Percentiles rank a stretch among this genome's conserved stretches.
These are phyloP conservation scores for Tipula confusa DNA, from an alignment of 2,888 invertebrate species.

Conservation along the genomic window DNA sequence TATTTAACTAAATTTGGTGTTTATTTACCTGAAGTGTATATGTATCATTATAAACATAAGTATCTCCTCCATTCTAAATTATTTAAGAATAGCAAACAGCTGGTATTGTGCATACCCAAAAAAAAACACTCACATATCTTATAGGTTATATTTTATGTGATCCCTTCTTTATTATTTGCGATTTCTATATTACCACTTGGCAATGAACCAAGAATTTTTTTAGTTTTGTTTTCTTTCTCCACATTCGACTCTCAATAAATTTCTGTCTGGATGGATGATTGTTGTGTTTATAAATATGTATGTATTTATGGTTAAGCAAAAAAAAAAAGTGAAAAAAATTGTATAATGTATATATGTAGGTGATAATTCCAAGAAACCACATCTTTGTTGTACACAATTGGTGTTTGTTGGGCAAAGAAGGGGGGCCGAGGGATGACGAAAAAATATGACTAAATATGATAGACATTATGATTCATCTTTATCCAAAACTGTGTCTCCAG, in stretches of 20 bases:
- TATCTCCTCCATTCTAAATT: neutral
- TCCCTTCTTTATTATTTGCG: neutral
- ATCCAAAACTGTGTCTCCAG: neutral
- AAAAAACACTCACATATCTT: no score
- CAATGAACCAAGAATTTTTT: constrained; percentile 15
- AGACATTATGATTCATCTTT: neutral
- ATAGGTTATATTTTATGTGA: neutral
- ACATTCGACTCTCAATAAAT: neutral
- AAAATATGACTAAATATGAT: neutral
- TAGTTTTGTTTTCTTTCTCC: neutral
- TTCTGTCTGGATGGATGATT: neutral
- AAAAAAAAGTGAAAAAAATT: no score
- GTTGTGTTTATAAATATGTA: constrained; percentile 7
- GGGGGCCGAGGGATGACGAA: neutral
- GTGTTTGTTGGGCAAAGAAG: neutral
- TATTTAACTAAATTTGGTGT: no score
- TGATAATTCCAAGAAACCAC: neutral
- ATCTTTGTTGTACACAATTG: neutral
- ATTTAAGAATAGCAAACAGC: neutral
- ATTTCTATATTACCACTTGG: constrained; percentile 3
- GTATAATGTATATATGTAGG: neutral
- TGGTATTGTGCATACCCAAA: no score
- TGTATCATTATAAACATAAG: neutral
- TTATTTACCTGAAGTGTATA: neutral
- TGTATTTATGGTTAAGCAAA: no score